Base-by-base conservation (phyloP, 2,113 vertebrate species). In the Alligator mississippiensis region DNA sequence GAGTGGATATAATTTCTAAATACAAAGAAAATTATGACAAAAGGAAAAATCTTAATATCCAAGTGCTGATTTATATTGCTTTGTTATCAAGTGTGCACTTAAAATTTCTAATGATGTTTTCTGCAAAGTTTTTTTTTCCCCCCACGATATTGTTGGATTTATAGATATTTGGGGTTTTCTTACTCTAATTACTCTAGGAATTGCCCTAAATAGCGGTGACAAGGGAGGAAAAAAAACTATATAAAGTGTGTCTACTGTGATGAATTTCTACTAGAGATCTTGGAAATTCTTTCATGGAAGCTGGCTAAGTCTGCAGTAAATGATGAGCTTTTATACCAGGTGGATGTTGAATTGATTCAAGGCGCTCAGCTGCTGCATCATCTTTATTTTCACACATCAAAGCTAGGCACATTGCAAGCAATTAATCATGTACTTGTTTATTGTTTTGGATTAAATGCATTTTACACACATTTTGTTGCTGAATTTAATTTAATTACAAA, bases 401-500 rank as follows among this genome's bases (percentile, higher is more conserved):
- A 95, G 14, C n/a, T 55, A 95, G 63, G 59, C 62, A 96, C 93
- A 96, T 90, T 94, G 83, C 79, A 97, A 96, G 89, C 58, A 97
- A 96, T 97, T 97, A 97, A 97, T 97, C 95, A 96, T 94, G 34
- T 15, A 34, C 72, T 96, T 95, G 81, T 95, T 96, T 97, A 96
- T 95, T 96, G 86, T 97, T 96, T 93, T 90, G 58, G 28, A 95
- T 83, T 94, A 96, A 97, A 95, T 95, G 58, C 86, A 95, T 96
- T 97, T 97, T 95, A 60, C 14, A 90, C 64, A 90, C 30, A 58
- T 97, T 97, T 96, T 97, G 88, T 95, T 94, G 78, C 92, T 91
- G 92, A 97, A 92, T 95, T 96, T 95, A 95, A 97, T 97, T 97
- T 96, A 96, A 97, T 95, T 97, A 91, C 64, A 96, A 94, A 92